Conservation (phyloP, 2,888 invertebrate species). For the Cryptocephalus moraei region DNA sequence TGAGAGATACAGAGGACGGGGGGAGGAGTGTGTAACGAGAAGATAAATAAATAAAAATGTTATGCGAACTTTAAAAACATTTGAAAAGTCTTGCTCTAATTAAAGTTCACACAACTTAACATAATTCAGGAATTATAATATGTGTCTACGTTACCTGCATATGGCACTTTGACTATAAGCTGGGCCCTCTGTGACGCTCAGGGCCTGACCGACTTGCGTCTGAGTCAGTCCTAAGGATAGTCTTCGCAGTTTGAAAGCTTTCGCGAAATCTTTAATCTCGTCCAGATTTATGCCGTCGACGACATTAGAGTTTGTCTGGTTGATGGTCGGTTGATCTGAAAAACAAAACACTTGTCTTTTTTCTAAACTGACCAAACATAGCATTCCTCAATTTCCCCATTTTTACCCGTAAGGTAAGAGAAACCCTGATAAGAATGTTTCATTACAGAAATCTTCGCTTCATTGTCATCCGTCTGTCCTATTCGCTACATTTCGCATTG, state of each 20-base stretch:
- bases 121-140: too few relatives aligned
- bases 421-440: too few relatives aligned
- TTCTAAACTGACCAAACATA: too few relatives aligned
- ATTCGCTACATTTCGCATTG: too few relatives aligned
- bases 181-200: slow-evolving; percentile 93
- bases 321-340: slow-evolving; percentile 84
- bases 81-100: too few relatives aligned
- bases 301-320: slow-evolving; percentile 86
- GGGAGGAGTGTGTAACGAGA: too few relatives aligned
- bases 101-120: too few relatives aligned
- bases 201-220: slow-evolving; percentile 94
- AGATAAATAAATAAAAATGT: too few relatives aligned
- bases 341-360: slow-evolving; percentile 8
- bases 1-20: too few relatives aligned
- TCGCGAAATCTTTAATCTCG: slow-evolving; percentile 97
- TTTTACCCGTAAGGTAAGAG: too few relatives aligned
- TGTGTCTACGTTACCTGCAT: slow-evolving; percentile 67
- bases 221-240: slow-evolving; percentile 90
- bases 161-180: slow-evolving; percentile 99
- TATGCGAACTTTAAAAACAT: too few relatives aligned
- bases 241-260: slow-evolving; percentile 89
- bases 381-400: too few relatives aligned
- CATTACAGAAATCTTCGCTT: background rate
- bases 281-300: slow-evolving; percentile 95
- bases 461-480: background rate